phyloP scores from a whole-genome alignment of 2,797 vertebrate species.

The Chaetodon trifasciatus region DNA sequence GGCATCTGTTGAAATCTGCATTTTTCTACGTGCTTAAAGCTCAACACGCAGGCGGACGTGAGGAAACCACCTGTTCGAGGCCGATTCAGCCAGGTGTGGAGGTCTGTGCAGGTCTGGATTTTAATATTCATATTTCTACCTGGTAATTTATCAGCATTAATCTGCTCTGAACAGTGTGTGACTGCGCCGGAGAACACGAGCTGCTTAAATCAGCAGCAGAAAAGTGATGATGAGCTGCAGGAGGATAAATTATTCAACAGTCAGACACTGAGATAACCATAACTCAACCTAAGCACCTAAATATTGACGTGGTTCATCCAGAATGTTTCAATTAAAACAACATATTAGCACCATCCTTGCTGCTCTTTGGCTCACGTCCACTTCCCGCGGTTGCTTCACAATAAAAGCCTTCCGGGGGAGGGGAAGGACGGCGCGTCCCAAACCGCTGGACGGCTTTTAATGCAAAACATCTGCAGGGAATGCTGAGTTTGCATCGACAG shows the following conservation, averaged over 20 bases:
- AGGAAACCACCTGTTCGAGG: too few relatives aligned
- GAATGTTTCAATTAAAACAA: neutral
- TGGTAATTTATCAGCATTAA: neutral
- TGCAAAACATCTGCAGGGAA: slow-evolving; percentile 48
- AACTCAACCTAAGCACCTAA: neutral
- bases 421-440: neutral
- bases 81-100: too few relatives aligned
- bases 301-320: too few relatives aligned
- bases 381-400: slow-evolving; percentile 19
- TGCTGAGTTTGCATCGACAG: slow-evolving; percentile 24
- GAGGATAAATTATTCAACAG: too few relatives aligned
- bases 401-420: slow-evolving; percentile 4
- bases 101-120: too few relatives aligned
- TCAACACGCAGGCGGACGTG: too few relatives aligned
- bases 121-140: neutral
- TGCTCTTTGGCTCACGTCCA: neutral
- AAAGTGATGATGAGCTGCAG: neutral
- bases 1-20: too few relatives aligned
- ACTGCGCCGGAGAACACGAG: neutral
- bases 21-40: too few relatives aligned
- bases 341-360: neutral
- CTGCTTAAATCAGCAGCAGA: neutral
- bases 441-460: slow-evolving; percentile 24
- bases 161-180: neutral
- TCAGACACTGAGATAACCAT: neutral